phyloP scores from a whole-genome alignment of 2,888 invertebrate genomes.

The Tenthredo notha region DNA sequence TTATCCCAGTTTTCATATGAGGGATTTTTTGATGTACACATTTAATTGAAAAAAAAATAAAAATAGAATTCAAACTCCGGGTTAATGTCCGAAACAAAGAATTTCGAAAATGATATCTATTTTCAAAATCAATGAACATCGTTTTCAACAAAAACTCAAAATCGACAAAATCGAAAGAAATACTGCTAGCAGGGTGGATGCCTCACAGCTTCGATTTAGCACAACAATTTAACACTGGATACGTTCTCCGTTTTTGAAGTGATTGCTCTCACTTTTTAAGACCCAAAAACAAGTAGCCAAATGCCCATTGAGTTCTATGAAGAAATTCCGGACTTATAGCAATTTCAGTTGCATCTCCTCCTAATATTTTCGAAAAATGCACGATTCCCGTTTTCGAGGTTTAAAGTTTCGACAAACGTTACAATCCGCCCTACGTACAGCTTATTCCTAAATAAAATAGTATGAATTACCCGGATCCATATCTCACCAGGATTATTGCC shows the following conservation, averaged over 20 bases:
- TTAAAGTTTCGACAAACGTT: too few species aligned
- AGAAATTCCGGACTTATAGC: background rate
- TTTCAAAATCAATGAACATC: too few species aligned
- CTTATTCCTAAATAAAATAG: background rate
- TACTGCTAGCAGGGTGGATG: background rate
- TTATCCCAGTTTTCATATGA: too few species aligned
- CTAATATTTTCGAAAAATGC: too few species aligned
- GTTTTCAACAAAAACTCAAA: too few species aligned
- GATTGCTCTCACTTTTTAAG: background rate
- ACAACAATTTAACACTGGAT: background rate
- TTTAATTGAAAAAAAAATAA: too few species aligned
- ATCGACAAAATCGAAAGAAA: background rate
- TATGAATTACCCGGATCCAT: background rate
- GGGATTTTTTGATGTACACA: too few species aligned
- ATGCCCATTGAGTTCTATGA: background rate
- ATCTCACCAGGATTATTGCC: background rate
- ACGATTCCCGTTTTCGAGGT: too few species aligned
- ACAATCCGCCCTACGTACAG: background rate
- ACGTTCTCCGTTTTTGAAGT: background rate
- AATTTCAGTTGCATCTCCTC: background rate
- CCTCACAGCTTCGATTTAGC: background rate
- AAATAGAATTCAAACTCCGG: too few species aligned
- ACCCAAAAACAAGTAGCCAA: background rate
- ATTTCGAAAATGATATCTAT: too few species aligned
- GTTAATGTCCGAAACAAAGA: too few species aligned